Evolutionary conservation across 2,888 invertebrate species (phyloP), one percentile per base, ranked within the genome.

Genomic region (Apodemia hepburni): DNA sequence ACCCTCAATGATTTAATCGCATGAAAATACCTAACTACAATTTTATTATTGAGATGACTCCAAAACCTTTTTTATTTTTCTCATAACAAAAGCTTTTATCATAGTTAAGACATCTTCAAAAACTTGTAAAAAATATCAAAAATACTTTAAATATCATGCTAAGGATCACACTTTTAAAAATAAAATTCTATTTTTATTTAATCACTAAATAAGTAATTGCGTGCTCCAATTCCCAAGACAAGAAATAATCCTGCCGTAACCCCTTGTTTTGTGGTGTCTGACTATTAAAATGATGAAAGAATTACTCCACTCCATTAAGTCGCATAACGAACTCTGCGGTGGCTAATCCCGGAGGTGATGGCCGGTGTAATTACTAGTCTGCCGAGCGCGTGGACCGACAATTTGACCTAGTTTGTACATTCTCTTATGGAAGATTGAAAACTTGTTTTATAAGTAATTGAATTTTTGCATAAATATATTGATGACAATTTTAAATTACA

Each of bases 281-380:
- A 58, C 29, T 29, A 29, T 58, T 29, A 58, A 58, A 33, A 11
- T 9, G 27, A 27, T 58, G 57, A n/a, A 29, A 58, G 57, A 29
- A 58, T 29, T 58, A 27, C 9, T 29, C 57, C 33, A 29, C n/a
- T 17, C 33, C 35, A 61, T 59, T 51, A 57, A 51, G 58, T 59
- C 42, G 18, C 49, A 38, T 65, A 60, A 57, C 58, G 59, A 42
- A 60, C 61, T 64, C 60, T 61, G 60, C 12, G 33, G 29, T 58
- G 33, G 49, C 29, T 60, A 29, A 60, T 62, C 58, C 58, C 62
- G 47, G 49, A 58, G 58, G 65, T 60, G 65, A 49, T 35, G 29
- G 33, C 15, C 29, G 29, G 18, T 42, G 38, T 60, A 45, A 45
- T 47, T 45, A 22, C 15, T 27, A 59, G 45, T 45, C 47, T n/a